Conservation (phyloP, 1,140 invertebrate genomes). For the Polyergus mexicanus region DNA sequence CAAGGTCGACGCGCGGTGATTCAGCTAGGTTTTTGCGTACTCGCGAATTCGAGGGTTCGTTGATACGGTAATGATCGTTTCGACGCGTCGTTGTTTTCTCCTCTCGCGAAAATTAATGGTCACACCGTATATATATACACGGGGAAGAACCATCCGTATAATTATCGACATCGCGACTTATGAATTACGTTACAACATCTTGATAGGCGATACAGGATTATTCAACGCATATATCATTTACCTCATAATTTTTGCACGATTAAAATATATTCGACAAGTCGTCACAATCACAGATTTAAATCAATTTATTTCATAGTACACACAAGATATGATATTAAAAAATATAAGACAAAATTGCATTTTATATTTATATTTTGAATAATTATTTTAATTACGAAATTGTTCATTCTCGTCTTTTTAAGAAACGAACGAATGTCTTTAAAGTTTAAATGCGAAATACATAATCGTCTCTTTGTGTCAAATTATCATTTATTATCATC, state of each 20-base stretch:
- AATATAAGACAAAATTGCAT: not conserved
- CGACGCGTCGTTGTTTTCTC: not conserved
- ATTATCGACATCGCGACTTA: conserved; percentile 21
- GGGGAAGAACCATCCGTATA: not conserved
- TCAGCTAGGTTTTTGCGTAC: conserved; percentile 47
- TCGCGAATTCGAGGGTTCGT: conserved; percentile 47
- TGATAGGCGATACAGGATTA: not conserved
- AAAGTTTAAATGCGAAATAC: not conserved
- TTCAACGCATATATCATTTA: no score
- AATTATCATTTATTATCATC: not conserved
- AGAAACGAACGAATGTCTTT: not conserved
- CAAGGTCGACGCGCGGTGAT: conserved; percentile 58
- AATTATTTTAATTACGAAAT: no score
- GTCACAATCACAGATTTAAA: not conserved
- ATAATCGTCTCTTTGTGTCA: not conserved
- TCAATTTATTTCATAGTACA: not conserved
- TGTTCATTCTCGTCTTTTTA: not conserved
- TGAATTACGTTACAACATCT: not conserved
- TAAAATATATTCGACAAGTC: not conserved
- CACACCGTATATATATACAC: not conserved
- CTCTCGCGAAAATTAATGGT: conserved; percentile 2
- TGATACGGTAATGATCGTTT: not conserved
- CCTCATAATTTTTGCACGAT: not conserved
- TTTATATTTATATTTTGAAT: not conserved
- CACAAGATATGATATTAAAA: not conserved